These are phyloP conservation scores for Diachasma alloeum DNA, from an alignment of 1,140 invertebrate species.

Conservation along the genomic window DNA sequence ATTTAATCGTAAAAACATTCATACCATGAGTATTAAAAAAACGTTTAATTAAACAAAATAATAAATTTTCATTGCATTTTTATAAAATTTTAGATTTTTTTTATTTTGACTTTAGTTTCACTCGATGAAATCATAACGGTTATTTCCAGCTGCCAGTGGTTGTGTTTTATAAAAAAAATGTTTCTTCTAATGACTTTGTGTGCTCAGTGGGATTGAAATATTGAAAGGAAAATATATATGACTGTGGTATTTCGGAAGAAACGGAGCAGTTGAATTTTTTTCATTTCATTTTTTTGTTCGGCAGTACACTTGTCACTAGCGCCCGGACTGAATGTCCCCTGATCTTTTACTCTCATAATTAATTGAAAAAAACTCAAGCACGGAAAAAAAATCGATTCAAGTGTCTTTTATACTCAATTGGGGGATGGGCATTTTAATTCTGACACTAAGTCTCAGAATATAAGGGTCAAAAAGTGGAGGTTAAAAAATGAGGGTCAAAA, in stretches of 20 bases:
- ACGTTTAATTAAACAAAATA: conserved; percentile 31
- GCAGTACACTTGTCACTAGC: conserved; percentile 5
- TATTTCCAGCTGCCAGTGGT: too few species aligned
- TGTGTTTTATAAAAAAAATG: too few species aligned
- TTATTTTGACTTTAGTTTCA: background rate
- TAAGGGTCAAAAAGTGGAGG: too few species aligned
- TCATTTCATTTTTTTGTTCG: conserved; percentile 22
- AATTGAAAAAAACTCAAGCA: conserved; percentile 46
- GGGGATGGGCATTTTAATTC: too few species aligned
- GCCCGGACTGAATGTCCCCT: background rate
- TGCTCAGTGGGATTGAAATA: too few species aligned
- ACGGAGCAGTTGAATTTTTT: conserved; percentile 19
- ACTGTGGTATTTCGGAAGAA: background rate
- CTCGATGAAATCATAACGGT: too few species aligned
- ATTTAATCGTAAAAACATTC: conserved; percentile 33
- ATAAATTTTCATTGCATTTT: conserved; percentile 2
- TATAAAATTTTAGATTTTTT: background rate
- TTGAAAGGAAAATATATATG: background rate
- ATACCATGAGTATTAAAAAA: conserved; percentile 36
- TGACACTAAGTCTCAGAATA: too few species aligned
- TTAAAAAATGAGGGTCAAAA: too few species aligned
- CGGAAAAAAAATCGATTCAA: conserved; percentile 59
- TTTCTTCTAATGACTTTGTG: too few species aligned
- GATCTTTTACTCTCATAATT: background rate
- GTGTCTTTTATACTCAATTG: too few species aligned